A percentile compares a stretch with the other conserved stretches of the same genome.
These are phyloP conservation scores for Panthera leo DNA, from an alignment of 2,113 vertebrate species.

Conservation along the genomic window DNA sequence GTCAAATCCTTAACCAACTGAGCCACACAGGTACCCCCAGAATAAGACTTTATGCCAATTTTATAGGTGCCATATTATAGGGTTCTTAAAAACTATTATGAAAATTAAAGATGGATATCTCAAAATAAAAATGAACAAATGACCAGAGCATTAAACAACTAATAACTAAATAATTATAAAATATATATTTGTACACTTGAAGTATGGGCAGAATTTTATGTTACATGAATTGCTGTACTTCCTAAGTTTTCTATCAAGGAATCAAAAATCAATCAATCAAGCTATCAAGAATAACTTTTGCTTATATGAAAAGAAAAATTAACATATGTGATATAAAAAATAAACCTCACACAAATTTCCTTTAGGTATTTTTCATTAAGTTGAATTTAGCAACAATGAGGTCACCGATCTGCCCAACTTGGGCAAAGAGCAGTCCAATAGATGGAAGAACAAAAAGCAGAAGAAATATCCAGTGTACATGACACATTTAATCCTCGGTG, in stretches of 20 bases:
- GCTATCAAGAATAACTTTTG: background rate
- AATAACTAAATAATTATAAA: background rate
- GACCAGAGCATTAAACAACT: background rate
- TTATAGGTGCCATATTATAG: background rate
- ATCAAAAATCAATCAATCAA: too few species aligned
- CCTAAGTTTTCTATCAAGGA: background rate
- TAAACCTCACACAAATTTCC: background rate
- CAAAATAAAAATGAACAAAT: background rate
- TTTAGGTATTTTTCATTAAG: background rate
- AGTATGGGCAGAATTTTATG: background rate
- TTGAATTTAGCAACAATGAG: background rate
- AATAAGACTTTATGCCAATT: background rate
- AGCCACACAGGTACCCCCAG: background rate
- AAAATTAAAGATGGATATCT: background rate
- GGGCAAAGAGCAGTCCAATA: background rate
- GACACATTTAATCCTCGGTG: background rate
- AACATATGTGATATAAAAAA: background rate
- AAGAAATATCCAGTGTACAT: background rate
- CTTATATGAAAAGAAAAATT: background rate
- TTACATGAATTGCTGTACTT: background rate
- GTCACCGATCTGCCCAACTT: background rate
- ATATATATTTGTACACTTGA: background rate
- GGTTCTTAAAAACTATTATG: background rate
- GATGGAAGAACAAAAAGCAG: background rate
- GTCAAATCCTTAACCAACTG: too few species aligned